These are phyloP conservation scores for Abrostola triplasia DNA, from an alignment of 2,888 invertebrate species.

Conservation along the genomic window DNA sequence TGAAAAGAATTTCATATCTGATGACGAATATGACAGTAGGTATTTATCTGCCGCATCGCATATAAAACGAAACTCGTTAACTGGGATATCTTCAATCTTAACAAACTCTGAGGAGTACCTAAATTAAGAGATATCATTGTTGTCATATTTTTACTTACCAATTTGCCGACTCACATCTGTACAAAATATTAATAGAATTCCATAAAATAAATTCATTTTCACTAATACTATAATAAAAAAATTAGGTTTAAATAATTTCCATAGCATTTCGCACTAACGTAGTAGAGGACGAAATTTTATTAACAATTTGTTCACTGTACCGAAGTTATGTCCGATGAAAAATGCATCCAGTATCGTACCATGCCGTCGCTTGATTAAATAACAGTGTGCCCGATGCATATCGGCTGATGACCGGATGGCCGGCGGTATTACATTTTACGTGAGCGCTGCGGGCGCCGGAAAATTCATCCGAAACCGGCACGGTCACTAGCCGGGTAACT, in stretches of 20 bases:
- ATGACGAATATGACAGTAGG: neutral
- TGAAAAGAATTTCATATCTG: constrained; percentile 23
- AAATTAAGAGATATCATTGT: neutral
- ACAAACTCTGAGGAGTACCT: constrained; percentile 11
- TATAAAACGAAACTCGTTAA: constrained; percentile 5
- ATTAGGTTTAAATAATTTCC: neutral
- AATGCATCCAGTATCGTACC: constrained; percentile 46
- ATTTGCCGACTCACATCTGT: neutral
- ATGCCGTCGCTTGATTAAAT: constrained; percentile 63
- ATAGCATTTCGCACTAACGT: neutral
- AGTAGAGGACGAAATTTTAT: constrained; percentile 26
- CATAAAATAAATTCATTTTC: neutral
- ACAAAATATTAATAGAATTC: neutral
- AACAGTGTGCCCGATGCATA: constrained; percentile 47
- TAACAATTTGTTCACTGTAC: constrained; percentile 38
- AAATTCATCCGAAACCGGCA: constrained; percentile 30
- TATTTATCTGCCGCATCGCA: constrained; percentile 6
- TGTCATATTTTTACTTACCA: too few species aligned
- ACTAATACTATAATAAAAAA: neutral
- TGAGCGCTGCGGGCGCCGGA: constrained; percentile 23
- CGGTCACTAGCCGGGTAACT: constrained; percentile 44
- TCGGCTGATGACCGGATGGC: constrained; percentile 54
- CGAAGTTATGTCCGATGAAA: constrained; percentile 36
- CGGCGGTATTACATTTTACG: constrained; percentile 60
- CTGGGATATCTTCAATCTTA: constrained; percentile 9